These are phyloP conservation scores for Stenolophus ochropezus DNA, from an alignment of 2,888 invertebrate genomes.

Conservation along the genomic window DNA sequence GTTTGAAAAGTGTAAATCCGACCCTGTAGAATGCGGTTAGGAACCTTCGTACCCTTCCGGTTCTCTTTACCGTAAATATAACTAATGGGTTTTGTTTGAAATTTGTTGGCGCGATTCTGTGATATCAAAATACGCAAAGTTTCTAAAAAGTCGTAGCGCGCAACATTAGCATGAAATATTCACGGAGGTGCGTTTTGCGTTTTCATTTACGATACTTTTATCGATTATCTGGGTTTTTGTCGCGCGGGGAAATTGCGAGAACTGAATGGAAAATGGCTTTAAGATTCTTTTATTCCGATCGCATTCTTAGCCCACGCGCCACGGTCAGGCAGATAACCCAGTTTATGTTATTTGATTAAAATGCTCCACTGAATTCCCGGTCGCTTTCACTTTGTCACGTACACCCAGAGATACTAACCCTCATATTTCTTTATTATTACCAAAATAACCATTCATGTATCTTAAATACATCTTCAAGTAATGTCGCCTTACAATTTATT, in stretches of 20 bases:
- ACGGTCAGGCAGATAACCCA: conserved; percentile 24
- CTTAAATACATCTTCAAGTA: not conserved
- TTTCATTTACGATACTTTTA: conserved; percentile 36
- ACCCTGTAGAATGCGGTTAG: not conserved
- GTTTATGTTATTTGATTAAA: conserved; percentile 40
- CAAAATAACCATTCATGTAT: not conserved
- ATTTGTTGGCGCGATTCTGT: conserved; percentile 51
- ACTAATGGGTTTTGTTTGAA: conserved; percentile 59
- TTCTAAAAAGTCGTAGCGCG: conserved; percentile 20
- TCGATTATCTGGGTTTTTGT: conserved; percentile 27
- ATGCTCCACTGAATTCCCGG: not conserved
- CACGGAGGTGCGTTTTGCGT: conserved; percentile 20
- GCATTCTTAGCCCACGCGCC: not conserved
- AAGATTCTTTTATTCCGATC: conserved; percentile 36
- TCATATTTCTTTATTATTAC: not conserved
- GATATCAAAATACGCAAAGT: conserved; percentile 55
- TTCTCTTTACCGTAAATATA: conserved; percentile 43
- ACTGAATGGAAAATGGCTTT: conserved; percentile 36
- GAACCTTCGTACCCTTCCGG: conserved; percentile 1
- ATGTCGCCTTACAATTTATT: too few relatives aligned
- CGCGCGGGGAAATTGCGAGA: conserved; percentile 17
- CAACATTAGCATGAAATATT: conserved; percentile 56
- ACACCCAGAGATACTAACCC: not conserved
- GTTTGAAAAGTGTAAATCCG: not conserved
- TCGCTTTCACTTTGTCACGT: not conserved